phyloP scores from a whole-genome alignment of 92 coral and sea anemone genomes.

The Scolanthus callimorphus region DNA sequence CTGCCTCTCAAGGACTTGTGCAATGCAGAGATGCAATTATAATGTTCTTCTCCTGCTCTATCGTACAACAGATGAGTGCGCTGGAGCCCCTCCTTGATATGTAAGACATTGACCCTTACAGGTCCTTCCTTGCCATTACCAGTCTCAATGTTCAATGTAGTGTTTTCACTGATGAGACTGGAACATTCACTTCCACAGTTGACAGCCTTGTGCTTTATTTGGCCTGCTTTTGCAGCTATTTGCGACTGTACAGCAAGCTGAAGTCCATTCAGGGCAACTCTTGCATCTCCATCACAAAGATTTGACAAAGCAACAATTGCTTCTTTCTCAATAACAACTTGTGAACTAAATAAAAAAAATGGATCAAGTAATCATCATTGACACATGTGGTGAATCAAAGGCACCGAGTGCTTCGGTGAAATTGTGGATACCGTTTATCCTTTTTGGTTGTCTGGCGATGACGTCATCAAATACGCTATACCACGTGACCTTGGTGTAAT shows the following conservation, averaged over 20 bases:
- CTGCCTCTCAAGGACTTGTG: slow-evolving; percentile 96
- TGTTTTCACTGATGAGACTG: background rate
- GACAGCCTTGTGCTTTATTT: background rate
- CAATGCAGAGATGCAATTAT: slow-evolving; percentile 87
- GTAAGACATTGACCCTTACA: slow-evolving; percentile 50
- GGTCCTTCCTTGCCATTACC: background rate
- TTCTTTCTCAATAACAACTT: slow-evolving; percentile 49
- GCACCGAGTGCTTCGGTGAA: too few species aligned
- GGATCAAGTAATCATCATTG: too few species aligned
- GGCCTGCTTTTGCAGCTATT: slow-evolving; percentile 32
- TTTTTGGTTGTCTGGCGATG: too few species aligned
- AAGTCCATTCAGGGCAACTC: slow-evolving; percentile 92
- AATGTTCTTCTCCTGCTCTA: slow-evolving; percentile 93
- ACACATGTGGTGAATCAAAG: too few species aligned
- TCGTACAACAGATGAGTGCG: slow-evolving; percentile 87
- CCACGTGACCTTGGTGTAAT: too few species aligned
- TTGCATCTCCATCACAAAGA: slow-evolving; percentile 97
- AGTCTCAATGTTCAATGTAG: background rate
- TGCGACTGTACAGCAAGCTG: slow-evolving; percentile 96
- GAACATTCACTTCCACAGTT: background rate
- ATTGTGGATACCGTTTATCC: too few species aligned
- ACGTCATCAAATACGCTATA: too few species aligned
- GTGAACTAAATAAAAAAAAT: slow-evolving; percentile 5
- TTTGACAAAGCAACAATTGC: slow-evolving; percentile 71
- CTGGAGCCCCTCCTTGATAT: slow-evolving; percentile 87